Evolutionary conservation across 2,113 vertebrate genomes (phyloP), one percentile per base, ranked within the genome.

Genomic region (Vulpes vulpes): DNA sequence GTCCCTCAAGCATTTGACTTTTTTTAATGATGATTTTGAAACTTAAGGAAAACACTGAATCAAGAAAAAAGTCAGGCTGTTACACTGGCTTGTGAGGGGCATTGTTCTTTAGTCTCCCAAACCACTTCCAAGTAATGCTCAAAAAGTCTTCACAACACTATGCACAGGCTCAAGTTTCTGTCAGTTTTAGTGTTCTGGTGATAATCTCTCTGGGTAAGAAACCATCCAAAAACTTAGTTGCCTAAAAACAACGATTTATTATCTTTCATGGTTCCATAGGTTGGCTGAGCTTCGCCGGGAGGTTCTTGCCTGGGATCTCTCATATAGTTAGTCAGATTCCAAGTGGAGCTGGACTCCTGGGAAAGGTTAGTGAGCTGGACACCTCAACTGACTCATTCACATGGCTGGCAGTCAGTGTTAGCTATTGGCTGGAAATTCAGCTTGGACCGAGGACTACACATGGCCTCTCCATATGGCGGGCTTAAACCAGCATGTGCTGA

Each of bases 11-110:
- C 11, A 59, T 60, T 57, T 7, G 6, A 64, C 17, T 27, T n/a
- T 86, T 43, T 85, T 85, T 62, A 2, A 8, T 94, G 17, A 74
- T 81, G 11, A 97, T 88, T 78, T 88, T 71, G 69, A 88, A 91
- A 84, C 17, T 51, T 74, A 51, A 32, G 22, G 35, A 9, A 81
- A 32, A 8, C 9, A 71, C 81, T 43, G 94, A 57, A 38, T 60
- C 25, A 69, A n/a, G 11, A 64, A 30, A 89, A 64, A 94, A 69
- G 14, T 80, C 38, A 59, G 20, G 17, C 51, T 82, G 22, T 59
- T 87, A 19, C n/a, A 35, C 59, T 49, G n/a, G 22, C 43, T 83
- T 83, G 8, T 9, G 10, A 49, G 67, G 82, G 9, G 38, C 27
- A 32, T n/a, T 84, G n/a, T 94, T 91, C 30, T 76, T 76, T n/a